Base-by-base conservation (phyloP, 2,888 invertebrate genomes). In the Atrina japonica region DNA sequence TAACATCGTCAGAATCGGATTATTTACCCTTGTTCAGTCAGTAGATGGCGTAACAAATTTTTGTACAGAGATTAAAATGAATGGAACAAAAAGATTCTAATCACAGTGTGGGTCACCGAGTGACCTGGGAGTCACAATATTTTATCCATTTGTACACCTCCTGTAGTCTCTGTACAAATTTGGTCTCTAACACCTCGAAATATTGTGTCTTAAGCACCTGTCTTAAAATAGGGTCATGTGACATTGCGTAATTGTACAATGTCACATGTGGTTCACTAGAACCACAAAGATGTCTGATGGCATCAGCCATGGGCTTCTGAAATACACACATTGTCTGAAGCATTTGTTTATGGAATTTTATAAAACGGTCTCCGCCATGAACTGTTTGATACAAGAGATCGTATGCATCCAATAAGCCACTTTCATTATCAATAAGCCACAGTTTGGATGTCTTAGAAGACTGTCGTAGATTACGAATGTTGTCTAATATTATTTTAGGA, bases 351-450 rank as follows among this genome's bases (percentile, higher is more conserved):
- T 90, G 90, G 70, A 88, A 89, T 40, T 70, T 67, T 1, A 82
- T 63, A 73, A 90, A 90, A 25, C 84, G 71, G 16, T 71, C 59
- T 7, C 76, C 79, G 47, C 66, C 73, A 18, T 67, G 67, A 21
- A 70, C 73, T 25, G 49, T 50, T 35, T 77, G 59, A 58, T 89
- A 89, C 35, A 91, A 73, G 1, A 90, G 77, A 16, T 87, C 86
- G 67, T 91, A 91, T 7, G 88, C 88, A 75, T 90, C 91, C 23
- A 91, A 65, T 2, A 91, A 78, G 1, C 90, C 91, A 61, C 90
- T 89, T 70, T 91, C 91, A 69, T 91, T 91, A 84, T 91, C 91
- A 14, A 91, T 88, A 5, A 91, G 80, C 90, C 91, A 91, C 16
- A 91, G 78, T 65, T 87, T 88, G 7, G 81, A 83, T 1, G 83